Base-by-base conservation (phyloP, 1,140 invertebrate species). In the Trachymyrmex septentrionalis region DNA sequence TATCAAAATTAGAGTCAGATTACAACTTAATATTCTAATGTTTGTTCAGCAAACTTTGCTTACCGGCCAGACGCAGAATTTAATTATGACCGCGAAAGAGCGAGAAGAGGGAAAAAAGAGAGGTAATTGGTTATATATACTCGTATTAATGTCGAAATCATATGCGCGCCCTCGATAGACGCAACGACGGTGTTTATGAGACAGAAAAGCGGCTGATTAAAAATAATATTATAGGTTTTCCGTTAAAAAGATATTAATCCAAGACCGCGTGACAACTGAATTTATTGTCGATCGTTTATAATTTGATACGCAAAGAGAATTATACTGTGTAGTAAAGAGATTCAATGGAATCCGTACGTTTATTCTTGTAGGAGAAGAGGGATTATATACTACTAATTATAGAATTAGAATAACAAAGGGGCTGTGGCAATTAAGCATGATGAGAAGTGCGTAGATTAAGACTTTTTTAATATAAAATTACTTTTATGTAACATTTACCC, bases 1-100 rank as follows among this genome's bases (percentile, higher is more conserved):
- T 64, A 78, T 77, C 86, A 72, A 89, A 72, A 89, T 89, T 89
- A 85, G 24, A 57, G 53, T 12, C 14, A 55, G 24, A 86, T 84
- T 71, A 69, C 61, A 53, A 69, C 72, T 75, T 86, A 19, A 82
- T 86, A 82, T 86, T 66, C 16, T 19, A 12, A 7, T 73, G 69
- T 81, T 88, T 86, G 38, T 27, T 85, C 19, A 50, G 69, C 38
- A 84, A 80, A 67, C 77, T 80, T 67, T 80, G 30, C 64, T 80
- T 63, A 67, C 14, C 63, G 7, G 7, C 55, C 24, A 61, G 55
- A 82, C 61, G 80, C 7, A 57, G 27, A 69, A 80, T 75, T 84
- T 67, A 57, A 84, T 84, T 73, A 82, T 73, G 24, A 73, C 14
- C 55, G 44, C 80, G 55, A 24, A 59, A 73, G 19, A 67, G 14